A percentile compares a stretch with the other conserved stretches of the same genome.
Evolutionary conservation across 2,888 invertebrate genomes (phyloP).

Genomic region (Andricus curvator): DNA sequence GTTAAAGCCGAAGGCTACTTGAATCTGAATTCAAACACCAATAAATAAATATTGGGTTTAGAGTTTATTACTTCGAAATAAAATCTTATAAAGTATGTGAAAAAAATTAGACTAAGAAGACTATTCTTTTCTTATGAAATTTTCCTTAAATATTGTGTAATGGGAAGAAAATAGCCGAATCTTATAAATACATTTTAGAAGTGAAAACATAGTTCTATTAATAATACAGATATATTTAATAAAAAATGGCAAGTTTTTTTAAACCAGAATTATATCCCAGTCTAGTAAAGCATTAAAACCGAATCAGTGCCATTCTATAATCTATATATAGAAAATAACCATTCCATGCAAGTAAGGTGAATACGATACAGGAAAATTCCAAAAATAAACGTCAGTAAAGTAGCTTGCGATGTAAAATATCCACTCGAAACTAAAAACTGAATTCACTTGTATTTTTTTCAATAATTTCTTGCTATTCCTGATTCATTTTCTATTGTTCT

Average conservation of each 20-base stretch:
- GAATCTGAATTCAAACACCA: neutral
- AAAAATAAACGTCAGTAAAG: constrained; percentile 26
- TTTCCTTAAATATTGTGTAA: too few relatives aligned
- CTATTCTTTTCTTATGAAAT: too few relatives aligned
- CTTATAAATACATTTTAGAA: neutral
- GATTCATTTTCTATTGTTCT: too few relatives aligned
- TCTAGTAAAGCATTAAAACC: constrained; percentile 48
- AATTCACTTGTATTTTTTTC: neutral
- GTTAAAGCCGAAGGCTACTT: neutral
- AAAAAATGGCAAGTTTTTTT: constrained; percentile 24
- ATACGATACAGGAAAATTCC: constrained; percentile 34
- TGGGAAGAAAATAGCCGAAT: too few relatives aligned
- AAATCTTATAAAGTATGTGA: too few relatives aligned
- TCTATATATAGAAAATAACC: constrained; percentile 57
- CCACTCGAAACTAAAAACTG: neutral
- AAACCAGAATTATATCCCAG: constrained; percentile 55
- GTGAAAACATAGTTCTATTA: neutral
- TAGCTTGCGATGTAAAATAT: constrained; percentile 7
- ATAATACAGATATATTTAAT: neutral
- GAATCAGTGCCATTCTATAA: constrained; percentile 54
- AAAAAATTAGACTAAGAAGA: too few relatives aligned
- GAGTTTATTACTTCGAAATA: too few relatives aligned
- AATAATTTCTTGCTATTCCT: too few relatives aligned
- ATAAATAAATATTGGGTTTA: neutral
- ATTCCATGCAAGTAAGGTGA: constrained; percentile 33